These are phyloP conservation scores for Lichenostomus cassidix DNA, from an alignment of 2,113 vertebrate genomes.

Conservation along the genomic window DNA sequence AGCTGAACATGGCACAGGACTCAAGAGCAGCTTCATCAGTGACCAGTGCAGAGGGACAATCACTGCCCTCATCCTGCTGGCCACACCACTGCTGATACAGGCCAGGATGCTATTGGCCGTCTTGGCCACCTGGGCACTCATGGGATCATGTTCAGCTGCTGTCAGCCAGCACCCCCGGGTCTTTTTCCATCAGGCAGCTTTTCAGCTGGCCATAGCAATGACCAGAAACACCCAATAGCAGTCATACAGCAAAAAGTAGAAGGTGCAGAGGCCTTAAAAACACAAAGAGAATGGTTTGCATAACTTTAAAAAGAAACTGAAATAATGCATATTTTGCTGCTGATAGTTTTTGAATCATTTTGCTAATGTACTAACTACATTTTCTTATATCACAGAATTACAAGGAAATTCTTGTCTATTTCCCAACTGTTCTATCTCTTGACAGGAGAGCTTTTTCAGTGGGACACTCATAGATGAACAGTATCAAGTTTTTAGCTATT, in stretches of 20 bases:
- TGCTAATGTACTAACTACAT: background rate
- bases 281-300: background rate
- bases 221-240: background rate
- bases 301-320: background rate
- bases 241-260: background rate
- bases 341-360: background rate
- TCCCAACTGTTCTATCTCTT: background rate
- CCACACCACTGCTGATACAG: background rate
- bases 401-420: background rate
- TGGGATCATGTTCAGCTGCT: background rate
- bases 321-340: background rate
- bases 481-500: background rate
- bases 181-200: background rate
- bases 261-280: background rate
- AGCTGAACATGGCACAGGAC: background rate
- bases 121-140: background rate
- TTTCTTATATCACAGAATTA: background rate
- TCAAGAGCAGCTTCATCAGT: background rate
- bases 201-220: background rate
- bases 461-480: background rate
- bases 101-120: background rate
- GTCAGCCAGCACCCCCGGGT: background rate
- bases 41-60: background rate
- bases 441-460: background rate
- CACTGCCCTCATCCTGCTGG: background rate